phyloP scores from a whole-genome alignment of 2,888 invertebrate genomes.

The Liodrosophila aerea region DNA sequence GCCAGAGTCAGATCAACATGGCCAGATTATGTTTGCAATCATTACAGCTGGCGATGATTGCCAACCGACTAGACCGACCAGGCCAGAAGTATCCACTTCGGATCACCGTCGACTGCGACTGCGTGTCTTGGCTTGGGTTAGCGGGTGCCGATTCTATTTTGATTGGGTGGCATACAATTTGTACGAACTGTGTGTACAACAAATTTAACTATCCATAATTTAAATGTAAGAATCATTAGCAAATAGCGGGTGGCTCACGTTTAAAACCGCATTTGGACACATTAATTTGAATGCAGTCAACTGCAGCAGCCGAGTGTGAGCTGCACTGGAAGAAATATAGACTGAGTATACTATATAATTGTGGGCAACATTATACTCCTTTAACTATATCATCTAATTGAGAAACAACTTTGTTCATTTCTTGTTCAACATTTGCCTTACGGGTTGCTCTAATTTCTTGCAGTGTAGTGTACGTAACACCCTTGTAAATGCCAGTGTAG shows the following conservation, averaged over 20 bases:
- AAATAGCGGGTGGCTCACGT: conserved; percentile 38
- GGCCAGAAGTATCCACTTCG: conserved; percentile 53
- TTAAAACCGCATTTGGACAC: conserved; percentile 67
- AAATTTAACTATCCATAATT: conserved; percentile 43
- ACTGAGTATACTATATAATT: too few species aligned
- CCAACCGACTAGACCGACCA: conserved; percentile 43
- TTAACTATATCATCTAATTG: too few species aligned
- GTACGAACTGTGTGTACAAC: conserved; percentile 39
- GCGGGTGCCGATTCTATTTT: conserved; percentile 55
- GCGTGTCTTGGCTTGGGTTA: conserved; percentile 31
- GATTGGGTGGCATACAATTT: conserved; percentile 65
- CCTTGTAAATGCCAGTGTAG: conserved; percentile 46
- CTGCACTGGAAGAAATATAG: neutral
- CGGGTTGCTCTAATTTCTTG: conserved; percentile 29
- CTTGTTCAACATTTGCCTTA: too few species aligned
- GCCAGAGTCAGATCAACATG: conserved; percentile 64
- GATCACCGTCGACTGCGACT: conserved; percentile 28
- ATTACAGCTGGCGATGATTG: conserved; percentile 70
- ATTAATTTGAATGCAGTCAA: conserved; percentile 28
- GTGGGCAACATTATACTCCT: too few species aligned
- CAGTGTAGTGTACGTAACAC: neutral
- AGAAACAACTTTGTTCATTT: too few species aligned
- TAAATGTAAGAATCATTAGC: conserved; percentile 41
- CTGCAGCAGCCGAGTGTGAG: neutral
- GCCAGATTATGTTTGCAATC: conserved; percentile 74